These are phyloP conservation scores for Atethmia centrago DNA, from an alignment of 2,888 invertebrate genomes.

Conservation along the genomic window DNA sequence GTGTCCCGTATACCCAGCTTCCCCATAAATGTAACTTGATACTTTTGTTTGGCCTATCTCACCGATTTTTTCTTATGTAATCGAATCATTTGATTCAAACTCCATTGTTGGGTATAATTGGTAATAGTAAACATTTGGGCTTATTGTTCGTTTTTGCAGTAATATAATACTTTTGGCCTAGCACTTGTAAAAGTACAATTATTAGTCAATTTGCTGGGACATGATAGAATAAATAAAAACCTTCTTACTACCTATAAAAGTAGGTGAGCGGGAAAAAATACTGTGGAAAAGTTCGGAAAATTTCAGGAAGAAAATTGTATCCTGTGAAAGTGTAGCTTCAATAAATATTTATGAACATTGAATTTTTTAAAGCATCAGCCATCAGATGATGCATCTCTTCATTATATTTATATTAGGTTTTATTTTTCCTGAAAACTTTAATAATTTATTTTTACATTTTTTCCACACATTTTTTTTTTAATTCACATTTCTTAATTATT, in stretches of 20 bases:
- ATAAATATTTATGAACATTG: conserved; percentile 35
- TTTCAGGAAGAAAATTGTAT: background rate
- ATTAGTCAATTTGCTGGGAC: background rate
- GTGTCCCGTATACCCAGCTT: conserved; percentile 42
- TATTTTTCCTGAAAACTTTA: background rate
- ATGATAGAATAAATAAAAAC: background rate
- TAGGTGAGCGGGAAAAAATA: background rate
- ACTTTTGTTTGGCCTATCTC: conserved; percentile 80
- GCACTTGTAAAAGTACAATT: conserved; percentile 16
- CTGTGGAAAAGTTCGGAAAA: background rate
- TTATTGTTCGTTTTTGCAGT: conserved; percentile 78
- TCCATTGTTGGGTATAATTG: conserved; percentile 85
- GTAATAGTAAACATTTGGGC: conserved; percentile 87
- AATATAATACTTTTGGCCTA: conserved; percentile 66
- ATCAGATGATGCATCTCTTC: background rate
- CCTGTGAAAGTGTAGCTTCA: background rate
- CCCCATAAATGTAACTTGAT: conserved; percentile 80
- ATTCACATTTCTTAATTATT: background rate
- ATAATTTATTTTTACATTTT: background rate
- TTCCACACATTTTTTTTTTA: background rate
- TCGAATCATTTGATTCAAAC: conserved; percentile 75
- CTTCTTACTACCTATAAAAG: background rate
- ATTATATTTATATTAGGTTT: background rate
- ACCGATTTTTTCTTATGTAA: conserved; percentile 74
- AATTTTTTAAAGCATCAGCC: background rate